These are phyloP conservation scores for Enteromius paludinosus DNA, from an alignment of 2,797 vertebrate genomes.

Conservation along the genomic window DNA sequence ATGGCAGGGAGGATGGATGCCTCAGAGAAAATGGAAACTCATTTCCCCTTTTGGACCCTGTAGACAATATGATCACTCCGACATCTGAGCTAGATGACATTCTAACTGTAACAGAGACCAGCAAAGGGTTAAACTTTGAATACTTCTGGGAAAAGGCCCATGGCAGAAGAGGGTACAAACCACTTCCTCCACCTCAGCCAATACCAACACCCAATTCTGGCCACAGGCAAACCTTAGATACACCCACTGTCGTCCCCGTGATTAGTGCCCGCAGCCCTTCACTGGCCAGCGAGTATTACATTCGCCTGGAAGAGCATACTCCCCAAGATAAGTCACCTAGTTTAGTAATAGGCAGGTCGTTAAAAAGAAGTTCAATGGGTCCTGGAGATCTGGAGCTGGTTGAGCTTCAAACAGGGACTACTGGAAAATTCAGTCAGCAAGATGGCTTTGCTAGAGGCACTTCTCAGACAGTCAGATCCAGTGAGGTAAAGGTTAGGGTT, in stretches of 20 bases:
- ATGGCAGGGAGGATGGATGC: slow-evolving; percentile 71
- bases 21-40: slow-evolving; percentile 69
- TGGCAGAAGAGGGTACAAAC: slow-evolving; percentile 84
- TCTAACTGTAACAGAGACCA: slow-evolving; percentile 92
- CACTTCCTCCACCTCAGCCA: slow-evolving; percentile 81
- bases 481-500: slow-evolving; percentile 78
- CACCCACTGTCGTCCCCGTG: slow-evolving; percentile 91
- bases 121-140: slow-evolving; percentile 93
- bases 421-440: slow-evolving; percentile 72
- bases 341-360: slow-evolving; percentile 69
- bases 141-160: slow-evolving; percentile 95
- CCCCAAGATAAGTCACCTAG: slow-evolving; percentile 81
- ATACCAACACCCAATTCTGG: slow-evolving; percentile 82
- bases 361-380: slow-evolving; percentile 63
- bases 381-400: slow-evolving; percentile 80
- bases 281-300: slow-evolving; percentile 92
- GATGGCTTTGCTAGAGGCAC: slow-evolving; percentile 61
- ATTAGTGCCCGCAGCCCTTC: slow-evolving; percentile 94
- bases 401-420: slow-evolving; percentile 77
- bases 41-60: slow-evolving; percentile 87
- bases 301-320: slow-evolving; percentile 90
- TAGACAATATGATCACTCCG: slow-evolving; percentile 78
- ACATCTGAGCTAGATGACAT: slow-evolving; percentile 90
- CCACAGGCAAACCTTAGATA: slow-evolving; percentile 86
- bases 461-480: slow-evolving; percentile 74